Evolutionary conservation across 30 jellyfish, hydroid and myxozoan species (phyloP).

Genomic region (Chrysaora quinquecirrha): DNA sequence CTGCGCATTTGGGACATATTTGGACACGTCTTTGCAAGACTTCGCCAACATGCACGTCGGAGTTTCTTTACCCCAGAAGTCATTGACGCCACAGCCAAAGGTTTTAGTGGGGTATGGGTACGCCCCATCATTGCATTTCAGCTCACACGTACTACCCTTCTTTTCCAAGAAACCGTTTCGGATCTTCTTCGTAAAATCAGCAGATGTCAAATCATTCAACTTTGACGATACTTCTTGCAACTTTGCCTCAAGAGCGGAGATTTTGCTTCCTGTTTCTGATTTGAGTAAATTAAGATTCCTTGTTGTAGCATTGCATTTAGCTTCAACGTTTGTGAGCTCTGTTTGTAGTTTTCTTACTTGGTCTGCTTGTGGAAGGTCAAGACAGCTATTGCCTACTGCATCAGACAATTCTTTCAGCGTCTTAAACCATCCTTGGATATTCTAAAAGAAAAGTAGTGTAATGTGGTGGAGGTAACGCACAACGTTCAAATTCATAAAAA

Average conservation of each 20-base stretch:
- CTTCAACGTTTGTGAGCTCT: background rate
- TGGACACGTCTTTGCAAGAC: constrained; percentile 40
- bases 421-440: constrained; percentile 49
- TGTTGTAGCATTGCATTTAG: background rate
- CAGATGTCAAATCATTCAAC: background rate
- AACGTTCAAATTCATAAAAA: too few species aligned
- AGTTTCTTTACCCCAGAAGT: background rate
- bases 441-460: constrained; percentile 36
- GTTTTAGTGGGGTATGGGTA: constrained; percentile 22
- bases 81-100: constrained; percentile 36
- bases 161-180: constrained; percentile 41
- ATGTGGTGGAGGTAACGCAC: too few species aligned
- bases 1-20: constrained; percentile 8
- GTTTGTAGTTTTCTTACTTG: constrained; percentile 33
- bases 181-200: constrained; percentile 6
- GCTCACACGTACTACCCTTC: constrained; percentile 29
- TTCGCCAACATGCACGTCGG: constrained; percentile 28
- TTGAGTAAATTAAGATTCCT: background rate
- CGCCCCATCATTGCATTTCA: constrained; percentile 53
- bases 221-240: background rate
- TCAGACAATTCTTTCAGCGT: constrained; percentile 37
- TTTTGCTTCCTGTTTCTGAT: background rate
- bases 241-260: constrained; percentile 7
- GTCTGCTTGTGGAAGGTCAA: constrained; percentile 58
- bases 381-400: constrained; percentile 25